Evolutionary conservation across 2,797 vertebrate species (phyloP), one percentile per base, ranked within the genome.

Genomic region (Oreonectes daqikongensis): DNA sequence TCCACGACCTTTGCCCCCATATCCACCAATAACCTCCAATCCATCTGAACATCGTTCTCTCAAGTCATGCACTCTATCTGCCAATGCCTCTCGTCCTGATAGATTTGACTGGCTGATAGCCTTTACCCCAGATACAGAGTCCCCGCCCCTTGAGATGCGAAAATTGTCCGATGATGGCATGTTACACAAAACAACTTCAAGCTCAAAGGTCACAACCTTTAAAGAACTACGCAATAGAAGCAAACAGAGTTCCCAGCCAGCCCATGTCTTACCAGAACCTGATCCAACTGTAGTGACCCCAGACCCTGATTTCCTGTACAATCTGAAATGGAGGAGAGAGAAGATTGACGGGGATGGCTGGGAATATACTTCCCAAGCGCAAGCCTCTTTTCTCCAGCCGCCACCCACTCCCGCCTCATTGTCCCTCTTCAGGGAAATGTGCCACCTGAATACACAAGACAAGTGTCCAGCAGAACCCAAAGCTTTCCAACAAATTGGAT

Each of bases 81-180:
- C 90, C 79, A 92, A 94, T 82, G 91, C 91, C 22, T 84, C 89
- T 40, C 87, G 88, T 15, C 93, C 92, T 0, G 97, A 98, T 71
- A 92, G 93, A 67, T 97, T 95, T 3, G 96, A 99, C 84, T 99
- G 97, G 97, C 90, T 99, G 42, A 98, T 99, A 4, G 90, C 96
- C 0, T 99, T 99, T 86, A 97, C 97, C 0, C 97, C 97, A 0
- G 96, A 98, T 42, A 88, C 88, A 0, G 96, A 97, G 65, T 85
- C 72, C 5, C 82, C 84, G 2, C 72, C 73, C 1, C 15, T 67
- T 44, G 86, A 88, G 57, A 81, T 83, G n/a, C 89, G 70, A 84
- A 91, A 85, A 85, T 44, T 22, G 0, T 52, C 81, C 12, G 76
- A 63, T 0, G 24, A 64, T n/a, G 88, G 85, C 68, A 81, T 77